Evolutionary conservation across 1,140 invertebrate species (phyloP), one percentile per base, ranked within the genome.

Genomic region (Macrotrachela quadricornifera): DNA sequence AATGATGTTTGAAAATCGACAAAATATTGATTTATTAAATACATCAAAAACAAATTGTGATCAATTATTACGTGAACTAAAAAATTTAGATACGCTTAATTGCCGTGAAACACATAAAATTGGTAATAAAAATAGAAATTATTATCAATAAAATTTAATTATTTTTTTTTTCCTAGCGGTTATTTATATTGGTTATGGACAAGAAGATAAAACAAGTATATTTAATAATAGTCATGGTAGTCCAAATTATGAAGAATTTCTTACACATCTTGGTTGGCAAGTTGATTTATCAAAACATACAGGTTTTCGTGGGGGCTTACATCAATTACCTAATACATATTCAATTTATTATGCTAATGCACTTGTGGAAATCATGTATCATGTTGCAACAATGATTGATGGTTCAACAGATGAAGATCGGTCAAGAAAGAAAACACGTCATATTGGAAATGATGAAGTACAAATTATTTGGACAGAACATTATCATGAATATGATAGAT

Each of bases 401-500:
- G 80, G 82, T 13, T 67, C 58, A 50, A 64, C 65, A 51, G 64
- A 64, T 16, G 69, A 63, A 21, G 63, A 58, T 61, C 74, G 91
- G 55, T 52, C 56, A 40, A n/a, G 14, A 13, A 57, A 68, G 13
- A 61, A 86, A 81, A 86, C 86, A 17, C 77, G 85, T 12, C 91
- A 95, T 75, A 72, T 96, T 49, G 90, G 90, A 43, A 99, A 99
- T 70, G 92, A 99, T 71, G 92, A 97, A 72, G 85, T 97, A 39
- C 91, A 97, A 64, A 91, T 97, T 56, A 87, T 99, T 14, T 99
- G 92, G 92, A 94, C 87, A 17, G 92, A 99, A 67, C 88, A 97
- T 68, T 78, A 75, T 65, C 75, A 88, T 50, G 85, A 92, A 63
- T 99, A 97, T 73, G 77, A 90, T 53, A 75, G 91, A 41, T 88